A percentile compares a stretch with the other conserved stretches of the same genome.
These are phyloP conservation scores for Thalassarche chlororhynchos DNA, from an alignment of 2,113 vertebrate genomes.

Conservation along the genomic window DNA sequence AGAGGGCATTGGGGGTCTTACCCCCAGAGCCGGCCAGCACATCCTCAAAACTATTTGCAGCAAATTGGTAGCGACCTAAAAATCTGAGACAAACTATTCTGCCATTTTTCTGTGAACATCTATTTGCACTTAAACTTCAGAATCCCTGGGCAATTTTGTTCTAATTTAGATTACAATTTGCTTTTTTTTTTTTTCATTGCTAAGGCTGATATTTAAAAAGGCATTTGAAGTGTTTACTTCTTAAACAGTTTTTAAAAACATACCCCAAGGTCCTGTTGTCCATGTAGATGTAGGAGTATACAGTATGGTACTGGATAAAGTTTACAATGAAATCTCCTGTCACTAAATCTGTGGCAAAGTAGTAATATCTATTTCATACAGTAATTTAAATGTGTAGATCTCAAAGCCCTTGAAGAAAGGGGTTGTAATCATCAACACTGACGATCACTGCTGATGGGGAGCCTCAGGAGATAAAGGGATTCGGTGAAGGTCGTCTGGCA, in stretches of 20 bases:
- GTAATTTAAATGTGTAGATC: not conserved
- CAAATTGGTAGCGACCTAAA: not conserved
- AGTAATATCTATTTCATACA: not conserved
- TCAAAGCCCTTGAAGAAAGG: not conserved
- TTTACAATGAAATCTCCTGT: not conserved
- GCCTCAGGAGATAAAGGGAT: not conserved
- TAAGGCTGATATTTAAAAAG: not conserved
- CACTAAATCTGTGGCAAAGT: not conserved
- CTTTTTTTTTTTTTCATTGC: not conserved
- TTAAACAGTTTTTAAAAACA: not conserved
- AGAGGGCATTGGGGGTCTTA: not conserved
- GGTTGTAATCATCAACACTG: not conserved
- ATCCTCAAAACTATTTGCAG: not conserved
- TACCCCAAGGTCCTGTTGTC: not conserved
- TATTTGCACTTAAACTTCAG: not conserved
- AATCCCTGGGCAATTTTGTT: not conserved
- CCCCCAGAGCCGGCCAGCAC: not conserved
- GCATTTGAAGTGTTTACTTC: not conserved
- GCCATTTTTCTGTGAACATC: not conserved
- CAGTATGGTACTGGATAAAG: not conserved
- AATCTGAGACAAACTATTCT: not conserved
- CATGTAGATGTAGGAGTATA: not conserved
- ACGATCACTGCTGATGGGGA: not conserved
- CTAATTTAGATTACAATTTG: not conserved
- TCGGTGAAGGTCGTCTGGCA: not conserved